Conservation (phyloP, 2,888 invertebrate species). For the Erynnis tages region DNA sequence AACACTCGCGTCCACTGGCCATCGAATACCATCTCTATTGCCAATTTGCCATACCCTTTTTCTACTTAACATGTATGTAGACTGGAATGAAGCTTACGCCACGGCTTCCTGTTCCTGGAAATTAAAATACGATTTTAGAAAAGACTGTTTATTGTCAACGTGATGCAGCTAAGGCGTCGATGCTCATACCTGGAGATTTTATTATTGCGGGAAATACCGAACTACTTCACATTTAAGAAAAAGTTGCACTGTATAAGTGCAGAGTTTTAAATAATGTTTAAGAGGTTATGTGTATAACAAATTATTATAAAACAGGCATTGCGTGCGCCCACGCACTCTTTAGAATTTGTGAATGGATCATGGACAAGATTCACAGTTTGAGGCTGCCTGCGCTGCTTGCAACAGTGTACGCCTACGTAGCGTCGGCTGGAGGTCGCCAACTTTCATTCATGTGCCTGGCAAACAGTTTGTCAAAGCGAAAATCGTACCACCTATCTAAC, state of each 20-base stretch:
- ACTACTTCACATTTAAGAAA: slow-evolving; percentile 1
- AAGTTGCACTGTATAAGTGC: not conserved
- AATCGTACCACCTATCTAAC: slow-evolving; percentile 22
- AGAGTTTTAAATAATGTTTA: slow-evolving; percentile 11
- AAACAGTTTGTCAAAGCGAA: slow-evolving; percentile 27
- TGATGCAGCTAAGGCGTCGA: slow-evolving; percentile 5
- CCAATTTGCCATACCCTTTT: slow-evolving; percentile 44
- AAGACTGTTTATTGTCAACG: slow-evolving; percentile 15
- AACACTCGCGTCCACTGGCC: slow-evolving; percentile 47
- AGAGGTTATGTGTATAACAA: slow-evolving; percentile 26
- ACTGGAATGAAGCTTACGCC: slow-evolving; percentile 33
- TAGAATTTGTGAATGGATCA: slow-evolving; percentile 66
- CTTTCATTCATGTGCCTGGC: slow-evolving; percentile 69
- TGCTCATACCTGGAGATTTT: slow-evolving; percentile 2
- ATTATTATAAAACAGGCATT: slow-evolving; percentile 32
- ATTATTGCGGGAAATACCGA: not conserved
- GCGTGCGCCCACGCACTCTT: slow-evolving; percentile 53
- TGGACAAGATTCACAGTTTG: slow-evolving; percentile 35
- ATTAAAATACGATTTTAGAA: slow-evolving; percentile 17
- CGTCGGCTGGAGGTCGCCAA: slow-evolving; percentile 69
- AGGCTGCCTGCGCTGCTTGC: slow-evolving; percentile 48
- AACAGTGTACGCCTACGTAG: slow-evolving; percentile 71
- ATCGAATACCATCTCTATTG: slow-evolving; percentile 46
- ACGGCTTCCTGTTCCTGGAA: slow-evolving; percentile 19
- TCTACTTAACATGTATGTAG: slow-evolving; percentile 43